Base-by-base conservation (phyloP, 2,888 invertebrate species). In the Petrophora chlorosata region DNA sequence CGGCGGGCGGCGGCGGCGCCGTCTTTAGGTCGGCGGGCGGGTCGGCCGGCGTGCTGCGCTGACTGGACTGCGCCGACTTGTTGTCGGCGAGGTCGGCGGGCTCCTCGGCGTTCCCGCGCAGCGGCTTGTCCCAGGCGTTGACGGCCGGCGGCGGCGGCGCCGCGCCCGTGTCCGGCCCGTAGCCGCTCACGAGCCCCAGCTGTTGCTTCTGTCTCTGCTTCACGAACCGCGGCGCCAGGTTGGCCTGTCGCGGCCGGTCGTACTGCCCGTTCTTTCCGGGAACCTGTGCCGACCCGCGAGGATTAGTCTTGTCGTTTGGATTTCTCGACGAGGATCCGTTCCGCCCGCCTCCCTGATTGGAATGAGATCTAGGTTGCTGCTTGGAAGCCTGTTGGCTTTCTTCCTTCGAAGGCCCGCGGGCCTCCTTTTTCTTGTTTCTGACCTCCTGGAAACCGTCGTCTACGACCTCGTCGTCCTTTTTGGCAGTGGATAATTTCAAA, bases 51-150 rank as follows among this genome's bases (percentile, higher is more conserved):
- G 89, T 82, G 56, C 89, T 90, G 32, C 86, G 82, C 62, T 85
- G 89, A 63, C 87, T 87, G 5, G 86, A 85, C 40, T 81, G 89
- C 12, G 70, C 82, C 1, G 89, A 83, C 65, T 88, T 89, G 45
- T 61, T 79, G 28, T 86, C 86, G 25, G 67, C 49, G 8, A 60
- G 56, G 56, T 85, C 82, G 14, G 63, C 60, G 10, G 82, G 72
- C 44, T 87, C 84, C 39, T 89, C 88, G 10, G 90, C 89, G 59
- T 91, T 92, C 3, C 92, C 90, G 48, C 94, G 88, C 58, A 95
- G 76, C 36, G 96, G 95, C 79, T 96, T 96, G 62, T 96, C 96
- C 97, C 97, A 97, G 2, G 96, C 96, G 79, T 95, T 96, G 5
- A 94, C 93, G 2, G 93, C 82, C 1, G 95, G 95, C n/a, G 94